Base-by-base conservation (phyloP, 2,113 vertebrate species). In the Thymallus thymallus region DNA sequence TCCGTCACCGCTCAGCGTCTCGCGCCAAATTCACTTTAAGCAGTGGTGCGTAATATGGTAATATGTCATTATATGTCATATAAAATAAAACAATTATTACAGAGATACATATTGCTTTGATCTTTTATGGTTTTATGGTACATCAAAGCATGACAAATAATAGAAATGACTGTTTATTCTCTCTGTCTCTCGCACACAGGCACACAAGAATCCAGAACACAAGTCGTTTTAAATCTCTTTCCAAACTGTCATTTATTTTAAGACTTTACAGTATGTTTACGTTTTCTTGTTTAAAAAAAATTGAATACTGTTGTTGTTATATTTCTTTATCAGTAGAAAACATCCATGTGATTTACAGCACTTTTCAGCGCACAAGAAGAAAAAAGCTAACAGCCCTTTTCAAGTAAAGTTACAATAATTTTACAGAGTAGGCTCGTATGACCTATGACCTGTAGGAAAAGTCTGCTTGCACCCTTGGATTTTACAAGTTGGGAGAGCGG, bases 171-270 rank as follows among this genome's bases (percentile, higher is more conserved):
- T 10, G 35, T 41, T 41, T 41, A 41, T 41, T 41, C 35, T 41
- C 35, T 41, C 35, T 41, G 35, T 41, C 35, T 10, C 9, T 12
- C 35, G 10, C 35, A 9, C 35, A 41, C 7, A 41, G 7, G 9
- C 9, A 2, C 35, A 41, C 35, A 41, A 41, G 7, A 41, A 41
- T 10, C 35, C 35, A 41, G 35, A 41, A 41, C 35, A 41, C 35
- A 82, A 24, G 69, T 68, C 68, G 68, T 56, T 64, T 66, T 76
- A 45, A 22, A 70, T 86, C 87, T 91, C 81, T 88, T 89, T 91
- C 89, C 90, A 92, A 90, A 83, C 73, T 86, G 87, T 90, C 75
- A 76, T 91, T 91, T 92, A 91, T 93, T 92, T 79, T 91, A 93
- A 93, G 88, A 92, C 91, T 92, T 92, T 81, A 92, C 90, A 92